phyloP scores from a whole-genome alignment of 2,797 vertebrate species.

The Gallinago nigripennis region DNA sequence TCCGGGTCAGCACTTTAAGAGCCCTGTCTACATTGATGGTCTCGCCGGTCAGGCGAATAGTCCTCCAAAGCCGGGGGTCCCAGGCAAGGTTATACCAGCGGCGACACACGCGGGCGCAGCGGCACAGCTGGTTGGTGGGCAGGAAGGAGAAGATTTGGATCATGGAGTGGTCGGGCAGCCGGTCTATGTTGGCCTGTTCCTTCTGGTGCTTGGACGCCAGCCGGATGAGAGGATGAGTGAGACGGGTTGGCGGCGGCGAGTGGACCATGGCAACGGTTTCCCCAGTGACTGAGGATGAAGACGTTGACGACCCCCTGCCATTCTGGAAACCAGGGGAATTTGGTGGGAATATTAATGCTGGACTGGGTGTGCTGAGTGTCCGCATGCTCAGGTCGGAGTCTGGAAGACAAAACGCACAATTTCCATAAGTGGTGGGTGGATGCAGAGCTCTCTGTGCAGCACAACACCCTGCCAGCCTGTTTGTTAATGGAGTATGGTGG shows the following conservation, averaged over 20 bases:
- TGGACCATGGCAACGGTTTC: conserved; percentile 95
- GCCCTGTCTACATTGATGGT: conserved; percentile 92
- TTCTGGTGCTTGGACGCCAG: conserved; percentile 81
- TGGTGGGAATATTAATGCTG: conserved; percentile 89
- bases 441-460: background rate
- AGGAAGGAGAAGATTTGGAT: conserved; percentile 92
- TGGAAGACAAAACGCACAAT: conserved; percentile 71
- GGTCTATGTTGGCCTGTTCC: conserved; percentile 87
- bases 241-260: conserved; percentile 79
- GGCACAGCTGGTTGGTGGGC: conserved; percentile 95
- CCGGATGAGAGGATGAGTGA: conserved; percentile 84
- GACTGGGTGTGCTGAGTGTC: conserved; percentile 94
- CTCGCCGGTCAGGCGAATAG: conserved; percentile 89
- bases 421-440: background rate
- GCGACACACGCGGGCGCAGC: conserved; percentile 90
- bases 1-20: conserved; percentile 91
- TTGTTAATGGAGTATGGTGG: background rate
- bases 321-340: conserved; percentile 86
- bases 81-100: conserved; percentile 98
- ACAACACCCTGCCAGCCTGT: fast-evolving
- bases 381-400: conserved; percentile 94
- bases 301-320: conserved; percentile 86
- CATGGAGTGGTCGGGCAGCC: conserved; percentile 89
- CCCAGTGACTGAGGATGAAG: conserved; percentile 88
- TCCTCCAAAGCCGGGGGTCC: conserved; percentile 94